Conservation (phyloP, 2,888 invertebrate genomes). For the Caenorhabditis wallacei region DNA sequence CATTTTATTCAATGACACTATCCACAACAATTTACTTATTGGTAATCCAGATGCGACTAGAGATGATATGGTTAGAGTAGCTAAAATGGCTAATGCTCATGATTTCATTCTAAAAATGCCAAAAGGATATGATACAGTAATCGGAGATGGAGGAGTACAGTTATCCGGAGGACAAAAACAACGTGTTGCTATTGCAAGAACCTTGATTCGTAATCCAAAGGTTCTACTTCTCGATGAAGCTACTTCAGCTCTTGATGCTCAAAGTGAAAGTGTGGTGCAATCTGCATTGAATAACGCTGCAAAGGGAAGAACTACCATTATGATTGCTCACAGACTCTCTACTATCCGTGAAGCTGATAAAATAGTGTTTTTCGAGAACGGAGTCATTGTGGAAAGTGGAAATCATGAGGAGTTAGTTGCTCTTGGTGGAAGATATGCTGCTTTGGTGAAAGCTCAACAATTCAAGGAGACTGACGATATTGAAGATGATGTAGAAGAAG, state of each 20-base stretch:
- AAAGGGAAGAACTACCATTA: conserved; percentile 73
- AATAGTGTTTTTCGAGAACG: conserved; percentile 70
- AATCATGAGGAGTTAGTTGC: conserved; percentile 70
- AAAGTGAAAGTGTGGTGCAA: conserved; percentile 72
- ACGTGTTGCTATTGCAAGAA: conserved; percentile 72
- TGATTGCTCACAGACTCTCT: conserved; percentile 71
- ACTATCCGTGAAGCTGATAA: conserved; percentile 70
- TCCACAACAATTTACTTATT: conserved; percentile 66
- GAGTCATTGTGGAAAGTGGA: conserved; percentile 73
- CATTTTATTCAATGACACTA: conserved; percentile 67
- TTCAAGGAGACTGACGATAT: conserved; percentile 52
- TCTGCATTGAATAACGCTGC: conserved; percentile 73
- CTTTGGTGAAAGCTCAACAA: conserved; percentile 73
- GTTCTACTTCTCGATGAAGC: conserved; percentile 69
- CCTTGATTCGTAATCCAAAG: conserved; percentile 67
- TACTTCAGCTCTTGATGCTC: conserved; percentile 71
- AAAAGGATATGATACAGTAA: conserved; percentile 71
- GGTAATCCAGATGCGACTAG: conserved; percentile 63
- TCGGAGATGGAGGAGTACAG: conserved; percentile 71
- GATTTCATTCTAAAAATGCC: conserved; percentile 72
- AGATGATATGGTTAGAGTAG: conserved; percentile 65
- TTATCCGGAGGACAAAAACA: conserved; percentile 73
- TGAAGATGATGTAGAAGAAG: conserved; percentile 23
- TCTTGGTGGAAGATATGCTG: conserved; percentile 66
- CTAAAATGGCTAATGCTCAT: conserved; percentile 74